These are phyloP conservation scores for Drosophila ironensis DNA, from an alignment of 1,140 invertebrate genomes.

Conservation along the genomic window DNA sequence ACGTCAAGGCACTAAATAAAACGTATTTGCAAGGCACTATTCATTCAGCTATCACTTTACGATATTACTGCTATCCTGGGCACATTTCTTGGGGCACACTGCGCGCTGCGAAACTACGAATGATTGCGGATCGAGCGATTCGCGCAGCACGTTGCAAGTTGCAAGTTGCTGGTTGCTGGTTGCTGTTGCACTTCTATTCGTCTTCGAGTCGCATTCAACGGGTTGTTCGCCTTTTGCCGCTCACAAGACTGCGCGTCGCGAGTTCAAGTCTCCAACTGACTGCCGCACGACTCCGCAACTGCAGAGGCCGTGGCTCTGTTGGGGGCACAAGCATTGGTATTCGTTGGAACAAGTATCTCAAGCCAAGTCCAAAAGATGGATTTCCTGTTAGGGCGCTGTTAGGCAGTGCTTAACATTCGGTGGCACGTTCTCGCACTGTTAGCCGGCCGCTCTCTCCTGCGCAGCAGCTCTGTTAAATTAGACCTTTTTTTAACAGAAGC, in stretches of 20 bases:
- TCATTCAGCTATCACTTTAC: conserved; percentile 37
- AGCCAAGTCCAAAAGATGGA: background rate
- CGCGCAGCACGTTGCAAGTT: conserved; percentile 30
- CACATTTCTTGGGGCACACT: conserved; percentile 46
- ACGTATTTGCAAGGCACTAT: conserved; percentile 42
- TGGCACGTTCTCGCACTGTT: too few species aligned
- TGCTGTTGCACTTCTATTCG: conserved; percentile 43
- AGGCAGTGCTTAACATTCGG: too few species aligned
- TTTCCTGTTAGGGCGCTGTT: background rate
- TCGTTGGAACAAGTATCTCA: background rate
- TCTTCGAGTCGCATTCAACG: conserved; percentile 26
- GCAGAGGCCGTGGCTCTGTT: background rate
- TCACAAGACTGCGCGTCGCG: conserved; percentile 74
- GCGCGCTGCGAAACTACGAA: conserved; percentile 51
- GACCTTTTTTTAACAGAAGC: conserved; percentile 53
- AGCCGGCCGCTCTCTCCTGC: background rate
- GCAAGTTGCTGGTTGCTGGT: background rate
- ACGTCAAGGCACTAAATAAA: conserved; percentile 33
- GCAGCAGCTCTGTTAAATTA: conserved; percentile 44
- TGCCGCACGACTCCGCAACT: conserved; percentile 11
- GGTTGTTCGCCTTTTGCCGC: conserved; percentile 38
- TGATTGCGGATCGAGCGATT: conserved; percentile 11
- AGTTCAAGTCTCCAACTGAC: conserved; percentile 65
- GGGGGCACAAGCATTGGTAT: background rate
- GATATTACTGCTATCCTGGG: conserved; percentile 35